Percentiles rank a stretch among this genome's conserved stretches.
phyloP scores from a whole-genome alignment of 30 jellyfish, hydroid and myxozoan species.

The Hydractinia symbiolongicarpus region DNA sequence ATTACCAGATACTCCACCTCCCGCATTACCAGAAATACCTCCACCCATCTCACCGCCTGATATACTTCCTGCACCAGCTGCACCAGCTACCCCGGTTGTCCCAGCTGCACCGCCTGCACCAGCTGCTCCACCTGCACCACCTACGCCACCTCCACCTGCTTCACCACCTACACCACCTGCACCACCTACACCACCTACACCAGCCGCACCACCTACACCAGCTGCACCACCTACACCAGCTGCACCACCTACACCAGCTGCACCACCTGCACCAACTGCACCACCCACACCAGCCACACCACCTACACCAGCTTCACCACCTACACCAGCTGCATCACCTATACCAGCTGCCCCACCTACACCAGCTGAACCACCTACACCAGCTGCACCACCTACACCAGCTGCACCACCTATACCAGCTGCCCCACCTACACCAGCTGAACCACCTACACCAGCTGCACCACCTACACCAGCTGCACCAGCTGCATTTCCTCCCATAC shows the following conservation, averaged over 20 bases:
- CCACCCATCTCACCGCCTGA: too few relatives aligned
- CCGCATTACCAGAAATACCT: conserved; percentile 11
- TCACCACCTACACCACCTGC: conserved; percentile 19
- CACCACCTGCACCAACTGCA: conserved; percentile 14
- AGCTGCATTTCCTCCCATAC: conserved; percentile 13
- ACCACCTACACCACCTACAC: conserved; percentile 20
- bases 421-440: not conserved
- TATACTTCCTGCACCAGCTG: too few relatives aligned
- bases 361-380: conserved; percentile 17
- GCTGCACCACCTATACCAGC: conserved; percentile 16
- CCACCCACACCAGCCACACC: conserved; percentile 22
- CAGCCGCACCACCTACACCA: conserved; percentile 14
- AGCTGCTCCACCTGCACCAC: conserved; percentile 20
- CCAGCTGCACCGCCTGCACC: conserved; percentile 3
- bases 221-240: conserved; percentile 19
- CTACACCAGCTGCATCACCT: conserved; percentile 22
- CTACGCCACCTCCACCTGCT: conserved; percentile 15
- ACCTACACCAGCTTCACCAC: conserved; percentile 12
- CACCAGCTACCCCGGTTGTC: not conserved
- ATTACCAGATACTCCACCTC: conserved; percentile 22
- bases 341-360: conserved; percentile 4
- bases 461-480: conserved; percentile 33
- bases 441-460: conserved; percentile 16
- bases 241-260: conserved; percentile 22
- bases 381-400: conserved; percentile 9